phyloP scores from a whole-genome alignment of 2,888 invertebrate species.

The Agrotis exclamationis region DNA sequence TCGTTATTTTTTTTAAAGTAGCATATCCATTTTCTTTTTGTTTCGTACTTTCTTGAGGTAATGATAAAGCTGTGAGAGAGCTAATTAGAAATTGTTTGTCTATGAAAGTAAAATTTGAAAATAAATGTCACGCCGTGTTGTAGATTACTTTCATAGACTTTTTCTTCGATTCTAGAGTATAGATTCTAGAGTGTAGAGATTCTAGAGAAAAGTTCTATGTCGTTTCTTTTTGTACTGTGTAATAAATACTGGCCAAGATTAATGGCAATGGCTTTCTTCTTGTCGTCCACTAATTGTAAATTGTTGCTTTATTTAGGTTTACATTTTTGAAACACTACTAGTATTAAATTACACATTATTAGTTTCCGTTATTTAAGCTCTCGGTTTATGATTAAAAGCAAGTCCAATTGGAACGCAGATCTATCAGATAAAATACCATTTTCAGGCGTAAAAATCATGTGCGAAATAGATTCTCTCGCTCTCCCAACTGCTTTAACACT shows the following conservation, averaged over 20 bases:
- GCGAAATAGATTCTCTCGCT: not conserved
- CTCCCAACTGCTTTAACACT: not conserved
- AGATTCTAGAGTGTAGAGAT: too few relatives aligned
- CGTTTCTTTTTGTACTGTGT: too few relatives aligned
- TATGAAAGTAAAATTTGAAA: not conserved
- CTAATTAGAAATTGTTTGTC: not conserved
- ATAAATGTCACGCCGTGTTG: not conserved
- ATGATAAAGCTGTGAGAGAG: not conserved
- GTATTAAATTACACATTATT: too few relatives aligned
- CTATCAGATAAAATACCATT: not conserved
- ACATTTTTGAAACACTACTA: not conserved
- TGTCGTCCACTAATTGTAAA: too few relatives aligned
- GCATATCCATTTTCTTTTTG: not conserved
- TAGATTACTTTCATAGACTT: not conserved
- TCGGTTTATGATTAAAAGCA: not conserved
- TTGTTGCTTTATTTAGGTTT: too few relatives aligned
- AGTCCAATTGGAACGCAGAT: not conserved
- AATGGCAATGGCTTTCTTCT: too few relatives aligned
- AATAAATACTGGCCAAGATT: too few relatives aligned
- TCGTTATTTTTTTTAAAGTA: conserved; percentile 1
- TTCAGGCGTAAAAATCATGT: not conserved
- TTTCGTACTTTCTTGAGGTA: not conserved
- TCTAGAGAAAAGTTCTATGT: not conserved
- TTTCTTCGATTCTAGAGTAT: not conserved
- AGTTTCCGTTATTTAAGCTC: not conserved